Evolutionary conservation across 2,797 vertebrate species (phyloP).

Genomic region (Esox masquinongy): DNA sequence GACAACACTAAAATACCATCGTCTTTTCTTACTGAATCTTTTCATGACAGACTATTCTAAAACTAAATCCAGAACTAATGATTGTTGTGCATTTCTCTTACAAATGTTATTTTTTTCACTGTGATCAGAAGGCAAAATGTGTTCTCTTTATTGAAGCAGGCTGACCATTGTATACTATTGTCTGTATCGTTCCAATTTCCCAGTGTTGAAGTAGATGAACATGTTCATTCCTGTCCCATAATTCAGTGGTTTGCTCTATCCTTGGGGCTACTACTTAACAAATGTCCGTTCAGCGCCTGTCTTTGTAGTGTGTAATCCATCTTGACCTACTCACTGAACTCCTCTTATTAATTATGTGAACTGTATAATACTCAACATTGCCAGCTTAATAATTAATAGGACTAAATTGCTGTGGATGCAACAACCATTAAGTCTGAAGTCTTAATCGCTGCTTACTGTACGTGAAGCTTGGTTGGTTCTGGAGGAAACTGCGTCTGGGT

Average conservation of each 20-base stretch:
- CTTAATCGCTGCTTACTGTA: constrained; percentile 50
- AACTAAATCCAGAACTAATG: neutral
- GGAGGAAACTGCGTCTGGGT: neutral
- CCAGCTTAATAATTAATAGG: constrained; percentile 84
- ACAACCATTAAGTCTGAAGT: constrained; percentile 62
- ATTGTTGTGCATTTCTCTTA: neutral
- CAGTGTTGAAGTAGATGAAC: constrained; percentile 26
- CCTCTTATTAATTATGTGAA: constrained; percentile 89
- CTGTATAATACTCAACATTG: constrained; percentile 81
- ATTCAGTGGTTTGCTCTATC: constrained; percentile 80
- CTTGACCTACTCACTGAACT: constrained; percentile 91
- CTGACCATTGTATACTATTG: constrained; percentile 10
- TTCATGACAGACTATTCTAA: neutral
- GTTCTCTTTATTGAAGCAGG: neutral
- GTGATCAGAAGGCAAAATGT: neutral
- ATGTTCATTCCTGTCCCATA: constrained; percentile 34
- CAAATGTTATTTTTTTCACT: neutral
- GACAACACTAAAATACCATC: neutral
- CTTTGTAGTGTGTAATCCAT: constrained; percentile 91
- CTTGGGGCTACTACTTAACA: constrained; percentile 91
- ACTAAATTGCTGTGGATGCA: constrained; percentile 73
- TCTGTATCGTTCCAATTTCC: constrained; percentile 51
- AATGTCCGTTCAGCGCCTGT: constrained; percentile 86
- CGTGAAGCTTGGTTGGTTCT: constrained; percentile 11
- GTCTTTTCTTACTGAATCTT: neutral